Conservation (phyloP, 2,888 invertebrate species). For the Callyntrura guangdongensis region DNA sequence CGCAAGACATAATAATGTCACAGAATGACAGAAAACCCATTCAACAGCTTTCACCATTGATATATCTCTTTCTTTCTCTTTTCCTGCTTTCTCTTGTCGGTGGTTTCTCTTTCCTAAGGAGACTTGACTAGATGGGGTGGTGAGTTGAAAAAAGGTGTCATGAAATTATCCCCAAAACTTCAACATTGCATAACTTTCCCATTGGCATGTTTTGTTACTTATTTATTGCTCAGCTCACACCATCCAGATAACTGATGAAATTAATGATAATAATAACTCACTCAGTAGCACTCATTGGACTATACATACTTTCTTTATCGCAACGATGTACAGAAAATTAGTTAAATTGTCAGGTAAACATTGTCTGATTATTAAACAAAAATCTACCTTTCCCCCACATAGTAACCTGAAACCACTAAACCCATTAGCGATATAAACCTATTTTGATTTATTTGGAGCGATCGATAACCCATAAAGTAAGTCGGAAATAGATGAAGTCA, state of each 20-base stretch:
- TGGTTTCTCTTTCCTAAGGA: background rate
- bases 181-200: background rate
- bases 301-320: no score
- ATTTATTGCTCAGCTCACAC: background rate
- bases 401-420: no score
- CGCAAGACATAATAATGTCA: slow-evolving; percentile 61
- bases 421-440: background rate
- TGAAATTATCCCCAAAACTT: slow-evolving; percentile 40
- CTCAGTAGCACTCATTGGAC: background rate
- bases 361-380: no score
- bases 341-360: no score
- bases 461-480: slow-evolving; percentile 13
- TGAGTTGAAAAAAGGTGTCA: slow-evolving; percentile 48
- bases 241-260: background rate
- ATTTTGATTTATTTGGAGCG: background rate
- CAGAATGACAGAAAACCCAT: slow-evolving; percentile 65
- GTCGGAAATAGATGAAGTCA: slow-evolving; percentile 14
- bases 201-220: slow-evolving; percentile 2
- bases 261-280: slow-evolving; percentile 3
- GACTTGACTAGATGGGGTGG: slow-evolving; percentile 6
- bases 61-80: slow-evolving; percentile 45
- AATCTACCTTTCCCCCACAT: no score
- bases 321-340: no score
- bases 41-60: slow-evolving; percentile 57
- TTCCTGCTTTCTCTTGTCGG: background rate